Percentiles rank a stretch among this genome's conserved stretches.
These are phyloP conservation scores for Suncus etruscus DNA, from an alignment of 2,113 vertebrate genomes.

Conservation along the genomic window DNA sequence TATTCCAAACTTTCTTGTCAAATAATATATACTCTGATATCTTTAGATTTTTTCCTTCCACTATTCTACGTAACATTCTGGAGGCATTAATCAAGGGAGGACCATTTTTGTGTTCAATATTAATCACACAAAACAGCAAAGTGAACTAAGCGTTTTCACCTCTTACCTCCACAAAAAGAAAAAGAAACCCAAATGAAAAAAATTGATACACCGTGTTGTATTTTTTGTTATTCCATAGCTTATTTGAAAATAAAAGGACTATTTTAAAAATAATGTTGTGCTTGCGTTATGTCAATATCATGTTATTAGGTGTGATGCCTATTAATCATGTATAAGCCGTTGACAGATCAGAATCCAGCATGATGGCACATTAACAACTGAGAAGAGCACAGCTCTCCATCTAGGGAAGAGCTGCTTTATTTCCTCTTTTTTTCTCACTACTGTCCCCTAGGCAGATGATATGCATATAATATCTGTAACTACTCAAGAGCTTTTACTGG, in stretches of 20 bases:
- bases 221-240: not conserved
- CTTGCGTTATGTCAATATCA: not conserved
- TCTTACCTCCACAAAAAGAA: not conserved
- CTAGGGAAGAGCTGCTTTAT: not conserved
- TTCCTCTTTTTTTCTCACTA: not conserved
- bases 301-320: conserved; percentile 9
- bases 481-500: conserved; percentile 34
- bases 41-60: not conserved
- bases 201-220: not conserved
- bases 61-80: not conserved
- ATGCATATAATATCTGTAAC: conserved; percentile 29
- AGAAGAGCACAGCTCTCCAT: not conserved
- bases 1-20: not conserved
- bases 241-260: conserved; percentile 42
- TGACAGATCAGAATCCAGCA: not conserved
- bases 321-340: not conserved
- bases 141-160: not conserved
- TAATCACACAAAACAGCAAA: not conserved
- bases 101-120: not conserved
- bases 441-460: conserved; percentile 26
- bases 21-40: not conserved
- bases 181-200: conserved; percentile 17
- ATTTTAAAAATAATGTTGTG: not conserved
- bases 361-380: not conserved
- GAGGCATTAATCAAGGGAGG: not conserved